Base-by-base conservation (phyloP, 2,797 vertebrate species). In the Eremophila alpestris region DNA sequence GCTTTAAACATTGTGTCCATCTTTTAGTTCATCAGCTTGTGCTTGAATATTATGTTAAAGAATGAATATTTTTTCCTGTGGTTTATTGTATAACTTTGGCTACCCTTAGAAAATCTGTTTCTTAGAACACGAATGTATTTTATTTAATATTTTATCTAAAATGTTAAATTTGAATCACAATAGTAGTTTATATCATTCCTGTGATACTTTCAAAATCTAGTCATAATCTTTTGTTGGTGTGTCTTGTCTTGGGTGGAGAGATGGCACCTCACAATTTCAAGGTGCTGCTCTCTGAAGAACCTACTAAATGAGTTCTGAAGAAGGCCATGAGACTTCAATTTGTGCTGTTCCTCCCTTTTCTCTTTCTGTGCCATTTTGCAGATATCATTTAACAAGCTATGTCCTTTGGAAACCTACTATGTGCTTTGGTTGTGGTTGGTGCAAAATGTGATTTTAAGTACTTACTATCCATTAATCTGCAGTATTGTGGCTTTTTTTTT, bases 391-490 rank as follows among this genome's bases (percentile, higher is more conserved):
- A 76, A 63, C 56, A 82, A 84, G 71, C 73, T 76, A 10, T 13
- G 23, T 70, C 74, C 70, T 45, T 89, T 96, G 93, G 92, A 93
- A 93, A 86, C 51, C 54, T 89, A 58, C 90, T 68, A 12, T n/a
- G 30, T 85, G 17, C 89, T 92, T 93, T 92, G 71, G 49, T 92
- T 96, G 85, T 92, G 71, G 49, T 92, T 96, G 85, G 56, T 88
- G 48, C 95, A 93, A 95, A 94, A 85, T 70, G 48, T 91, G 69
- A 86, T 92, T 93, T 74, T n/a, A 76, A 93, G 70, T 96, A 91
- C 94, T 94, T 88, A 73, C 90, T 62, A 93, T 78, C 21, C 56
- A 86, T 89, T 38, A 38, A 69, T 82, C 64, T 34, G n/a, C 70
- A 63, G 13, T 64, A 52, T 45, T 71, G 30, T 71, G 41, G 23